Evolutionary conservation across 2,888 invertebrate genomes (phyloP), one percentile per base, ranked within the genome.

Genomic region (Eueremaeus valkanovi): DNA sequence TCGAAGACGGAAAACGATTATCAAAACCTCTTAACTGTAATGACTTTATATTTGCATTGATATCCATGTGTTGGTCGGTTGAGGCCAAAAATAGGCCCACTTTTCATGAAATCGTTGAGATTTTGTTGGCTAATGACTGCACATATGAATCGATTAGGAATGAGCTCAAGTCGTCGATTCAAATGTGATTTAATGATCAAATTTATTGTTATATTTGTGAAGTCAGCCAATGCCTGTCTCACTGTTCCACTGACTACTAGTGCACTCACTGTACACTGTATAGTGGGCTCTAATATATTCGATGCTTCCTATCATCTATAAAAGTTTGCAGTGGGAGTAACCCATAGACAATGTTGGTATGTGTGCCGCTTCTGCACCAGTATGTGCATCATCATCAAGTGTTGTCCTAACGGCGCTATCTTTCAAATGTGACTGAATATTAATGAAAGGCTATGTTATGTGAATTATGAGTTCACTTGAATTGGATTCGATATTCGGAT

Each of bases 101-200:
- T n/a, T 66, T 66, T 66, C 5, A 66, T n/a, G 66, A 66, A 33
- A 63, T 63, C 33, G 33, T 63, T 13, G 31, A 63, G n/a, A 66
- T 66, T 9, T n/a, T 66, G 21, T 21, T 36, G 3, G 2, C 31
- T 66, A 66, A 66, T 36, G 66, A 66, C 21, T 66, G 36, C 21
- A 36, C 31, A n/a, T 66, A 66, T 66, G 36, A 66, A 66, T 66
- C 66, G 36, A 66, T 66, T 16, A 40, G 36, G 8, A 8, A 33
- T 66, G 36, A 33, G 3, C n/a, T 66, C 21, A 66, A 66, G 18
- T 21, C 21, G 1, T 1, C 66, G 40, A 33, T 66, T 66, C 27
- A 66, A n/a, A 66, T 66, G 66, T 66, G 36, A 66, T 36, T 66
- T 66, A 36, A 66, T 66, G 66, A 18, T 66, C 18, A 63, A 6